Evolutionary conservation across 2,113 vertebrate genomes (phyloP), one percentile per base, ranked within the genome.

Genomic region (Condylura cristata): DNA sequence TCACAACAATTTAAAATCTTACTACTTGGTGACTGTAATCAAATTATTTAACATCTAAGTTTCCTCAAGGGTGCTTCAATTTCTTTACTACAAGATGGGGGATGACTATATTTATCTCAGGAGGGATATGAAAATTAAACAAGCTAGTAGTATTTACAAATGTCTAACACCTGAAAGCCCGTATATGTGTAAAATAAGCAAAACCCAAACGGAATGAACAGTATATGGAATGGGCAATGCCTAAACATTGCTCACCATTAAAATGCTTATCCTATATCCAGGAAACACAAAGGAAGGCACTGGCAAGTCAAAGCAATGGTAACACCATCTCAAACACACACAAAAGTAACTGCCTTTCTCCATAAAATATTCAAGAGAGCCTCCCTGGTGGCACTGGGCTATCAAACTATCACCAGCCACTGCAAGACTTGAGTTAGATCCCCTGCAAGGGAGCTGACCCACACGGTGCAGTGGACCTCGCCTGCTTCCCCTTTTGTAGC

Each of bases 31-130:
- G 39, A 70, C 86, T 60, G 51, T 16, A 84, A 65, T 66, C 84
- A 93, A 85, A 14, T 78, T 82, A 86, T 72, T 93, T 91, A 85
- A 87, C 56, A 90, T 30, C 32, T 16, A 30, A 39, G 48, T 37
- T 92, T 87, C 41, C 56, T 82, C 53, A 60, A 4, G 4, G 26
- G 2, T 76, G 63, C 46, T 53, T 89, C 41, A 72, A 74, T 48
- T 72, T 82, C 51, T 48, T 95, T 70, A 56, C 17, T 51, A 11
- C 39, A 88, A 90, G 86, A 81, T 22, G 26, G 39, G 39, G 41
- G 34, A n/a, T 51, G 74, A 74, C 4, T 51, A n/a, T 41, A 56
- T 61, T 85, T 92, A 32, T 51, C 71, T 84, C 60, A 61, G 24
- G 24, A 63, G 61, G 18, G 28, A 13, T 65, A 65, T 60, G 53